phyloP scores from a whole-genome alignment of 2,113 vertebrate genomes.

The Symphodus melops region DNA sequence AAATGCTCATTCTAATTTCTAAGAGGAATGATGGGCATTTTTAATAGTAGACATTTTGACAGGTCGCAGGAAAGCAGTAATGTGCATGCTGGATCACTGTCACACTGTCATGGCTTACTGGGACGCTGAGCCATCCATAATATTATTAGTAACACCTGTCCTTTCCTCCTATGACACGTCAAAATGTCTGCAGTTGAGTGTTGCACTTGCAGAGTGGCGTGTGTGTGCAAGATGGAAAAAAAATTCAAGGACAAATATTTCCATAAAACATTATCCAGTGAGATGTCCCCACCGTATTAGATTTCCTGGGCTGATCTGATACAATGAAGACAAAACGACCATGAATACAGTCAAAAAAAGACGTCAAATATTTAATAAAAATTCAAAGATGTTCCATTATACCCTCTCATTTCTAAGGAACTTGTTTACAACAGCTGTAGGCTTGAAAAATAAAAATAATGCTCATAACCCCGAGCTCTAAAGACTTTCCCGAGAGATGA shows the following conservation, averaged over 20 bases:
- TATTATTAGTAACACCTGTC: neutral
- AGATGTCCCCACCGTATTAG: too few species aligned
- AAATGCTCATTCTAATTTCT: neutral
- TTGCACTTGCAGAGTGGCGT: too few species aligned
- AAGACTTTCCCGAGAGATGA: neutral
- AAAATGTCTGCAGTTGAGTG: too few species aligned
- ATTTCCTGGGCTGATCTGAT: too few species aligned
- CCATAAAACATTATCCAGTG: too few species aligned
- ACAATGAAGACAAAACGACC: too few species aligned
- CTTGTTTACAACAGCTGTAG: neutral
- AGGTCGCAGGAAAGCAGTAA: neutral
- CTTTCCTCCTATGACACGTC: neutral
- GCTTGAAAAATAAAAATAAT: neutral
- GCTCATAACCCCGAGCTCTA: neutral
- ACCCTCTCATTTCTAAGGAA: neutral
- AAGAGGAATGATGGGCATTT: neutral
- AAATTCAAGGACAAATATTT: too few species aligned
- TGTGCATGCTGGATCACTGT: neutral
- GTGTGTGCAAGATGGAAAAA: too few species aligned
- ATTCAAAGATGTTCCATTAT: too few species aligned
- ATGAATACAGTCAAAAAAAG: too few species aligned
- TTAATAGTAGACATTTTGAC: neutral
- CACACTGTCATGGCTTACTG: neutral
- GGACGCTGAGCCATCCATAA: neutral
- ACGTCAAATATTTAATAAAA: too few species aligned